Evolutionary conservation across 2,888 invertebrate species (phyloP).

Genomic region (Tanaodytes sp.): DNA sequence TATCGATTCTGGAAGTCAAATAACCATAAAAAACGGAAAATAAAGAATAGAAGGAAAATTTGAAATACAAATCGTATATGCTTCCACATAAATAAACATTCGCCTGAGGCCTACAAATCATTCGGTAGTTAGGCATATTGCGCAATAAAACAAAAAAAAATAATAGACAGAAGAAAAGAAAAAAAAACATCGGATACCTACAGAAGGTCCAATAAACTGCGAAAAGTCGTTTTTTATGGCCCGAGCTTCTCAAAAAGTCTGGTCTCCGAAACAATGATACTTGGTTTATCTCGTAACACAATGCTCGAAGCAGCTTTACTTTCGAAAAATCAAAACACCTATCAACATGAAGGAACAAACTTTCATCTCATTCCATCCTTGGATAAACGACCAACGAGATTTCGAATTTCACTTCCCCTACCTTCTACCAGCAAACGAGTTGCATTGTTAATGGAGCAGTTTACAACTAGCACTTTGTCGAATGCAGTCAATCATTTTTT

Average conservation of each 20-base stretch:
- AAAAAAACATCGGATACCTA: too few species aligned
- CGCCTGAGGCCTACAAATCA: too few species aligned
- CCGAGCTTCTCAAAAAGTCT: background rate
- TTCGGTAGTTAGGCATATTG: too few species aligned
- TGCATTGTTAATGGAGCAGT: slow-evolving; percentile 8
- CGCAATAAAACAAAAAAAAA: too few species aligned
- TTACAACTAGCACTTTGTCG: slow-evolving; percentile 17
- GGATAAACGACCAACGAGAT: too few species aligned
- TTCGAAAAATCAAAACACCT: slow-evolving; percentile 4
- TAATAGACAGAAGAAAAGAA: too few species aligned
- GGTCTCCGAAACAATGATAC: slow-evolving; percentile 2
- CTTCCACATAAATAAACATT: too few species aligned
- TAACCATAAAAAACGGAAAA: too few species aligned
- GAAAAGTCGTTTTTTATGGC: slow-evolving; percentile 14
- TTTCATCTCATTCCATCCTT: too few species aligned
- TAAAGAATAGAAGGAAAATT: too few species aligned
- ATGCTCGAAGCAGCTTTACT: background rate
- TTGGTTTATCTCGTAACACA: slow-evolving; percentile 6
- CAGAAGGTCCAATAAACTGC: background rate
- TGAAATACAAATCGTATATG: too few species aligned
- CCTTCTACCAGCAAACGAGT: slow-evolving; percentile 25
- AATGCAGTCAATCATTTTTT: slow-evolving; percentile 23
- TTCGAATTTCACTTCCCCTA: background rate
- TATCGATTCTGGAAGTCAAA: too few species aligned
- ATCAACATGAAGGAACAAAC: slow-evolving; percentile 2